These are phyloP conservation scores for Drosophila dives DNA, from an alignment of 2,888 invertebrate genomes.

Conservation along the genomic window DNA sequence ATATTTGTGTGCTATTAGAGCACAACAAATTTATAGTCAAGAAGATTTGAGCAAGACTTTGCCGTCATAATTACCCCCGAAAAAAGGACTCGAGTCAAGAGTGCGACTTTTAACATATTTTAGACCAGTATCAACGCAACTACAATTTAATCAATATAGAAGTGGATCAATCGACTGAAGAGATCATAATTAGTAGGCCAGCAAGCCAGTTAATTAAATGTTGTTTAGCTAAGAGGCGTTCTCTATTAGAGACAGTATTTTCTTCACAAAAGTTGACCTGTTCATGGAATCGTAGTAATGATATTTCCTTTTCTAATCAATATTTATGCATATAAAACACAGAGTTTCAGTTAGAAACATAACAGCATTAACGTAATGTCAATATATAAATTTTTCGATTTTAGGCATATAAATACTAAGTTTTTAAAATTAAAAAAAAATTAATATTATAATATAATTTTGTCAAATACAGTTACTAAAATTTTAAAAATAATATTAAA, in stretches of 20 bases:
- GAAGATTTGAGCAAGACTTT: neutral
- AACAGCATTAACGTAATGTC: too few species aligned
- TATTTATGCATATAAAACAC: too few species aligned
- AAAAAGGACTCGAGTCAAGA: too few species aligned
- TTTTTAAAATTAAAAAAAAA: neutral
- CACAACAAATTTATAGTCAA: too few species aligned
- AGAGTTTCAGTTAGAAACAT: too few species aligned
- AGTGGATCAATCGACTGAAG: neutral
- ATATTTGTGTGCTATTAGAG: neutral
- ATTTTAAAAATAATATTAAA: neutral
- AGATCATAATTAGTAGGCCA: neutral
- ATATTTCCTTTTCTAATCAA: too few species aligned
- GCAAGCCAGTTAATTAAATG: neutral
- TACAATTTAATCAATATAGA: neutral
- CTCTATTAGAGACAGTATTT: neutral
- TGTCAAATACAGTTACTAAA: too few species aligned
- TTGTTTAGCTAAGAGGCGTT: neutral
- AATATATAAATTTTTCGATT: too few species aligned
- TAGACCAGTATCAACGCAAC: too few species aligned
- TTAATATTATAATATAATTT: too few species aligned
- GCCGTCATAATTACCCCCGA: neutral
- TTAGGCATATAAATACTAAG: too few species aligned
- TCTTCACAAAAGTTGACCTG: slow-evolving; percentile 8
- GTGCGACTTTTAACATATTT: too few species aligned
- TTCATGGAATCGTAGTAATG: neutral